phyloP scores from a whole-genome alignment of 2,113 vertebrate genomes.

The Scophthalmus maximus region DNA sequence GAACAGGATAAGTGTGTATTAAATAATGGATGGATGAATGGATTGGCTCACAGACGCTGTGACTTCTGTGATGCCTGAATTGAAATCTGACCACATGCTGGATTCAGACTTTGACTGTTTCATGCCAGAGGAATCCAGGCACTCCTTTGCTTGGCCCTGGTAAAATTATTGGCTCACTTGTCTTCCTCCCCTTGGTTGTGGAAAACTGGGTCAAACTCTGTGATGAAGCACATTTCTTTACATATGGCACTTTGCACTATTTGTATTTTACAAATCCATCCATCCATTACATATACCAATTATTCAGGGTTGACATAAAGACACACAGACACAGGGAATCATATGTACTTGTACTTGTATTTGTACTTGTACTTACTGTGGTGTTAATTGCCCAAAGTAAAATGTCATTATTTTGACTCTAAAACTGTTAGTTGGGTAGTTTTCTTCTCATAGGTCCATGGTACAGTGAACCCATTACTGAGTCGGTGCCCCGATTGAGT shows the following conservation, averaged over 20 bases:
- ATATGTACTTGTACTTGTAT: too few relatives aligned
- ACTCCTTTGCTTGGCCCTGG: conserved; percentile 36
- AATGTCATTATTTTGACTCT: too few relatives aligned
- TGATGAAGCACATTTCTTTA: conserved; percentile 11
- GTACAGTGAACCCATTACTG: not conserved
- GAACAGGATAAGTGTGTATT: conserved; percentile 43
- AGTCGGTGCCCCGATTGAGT: too few relatives aligned
- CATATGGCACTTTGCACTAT: conserved; percentile 1
- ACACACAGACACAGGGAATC: too few relatives aligned
- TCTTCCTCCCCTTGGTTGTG: conserved; percentile 13
- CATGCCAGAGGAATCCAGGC: conserved; percentile 42
- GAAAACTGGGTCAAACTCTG: conserved; percentile 31
- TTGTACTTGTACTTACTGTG: too few relatives aligned
- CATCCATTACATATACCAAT: too few relatives aligned
- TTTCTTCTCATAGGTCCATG: not conserved
- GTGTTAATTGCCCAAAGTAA: too few relatives aligned
- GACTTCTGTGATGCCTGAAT: conserved; percentile 30
- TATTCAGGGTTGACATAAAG: too few relatives aligned
- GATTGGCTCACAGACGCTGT: conserved; percentile 22
- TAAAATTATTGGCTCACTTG: conserved; percentile 17
- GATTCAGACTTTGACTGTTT: conserved; percentile 36
- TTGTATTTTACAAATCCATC: not conserved
- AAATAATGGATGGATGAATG: conserved; percentile 29
- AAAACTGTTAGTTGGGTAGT: too few relatives aligned
- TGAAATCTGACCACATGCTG: conserved; percentile 52